A percentile compares a stretch with the other conserved stretches of the same genome.
phyloP scores from a whole-genome alignment of 2,113 vertebrate species.

The Notarius quadriscutis region DNA sequence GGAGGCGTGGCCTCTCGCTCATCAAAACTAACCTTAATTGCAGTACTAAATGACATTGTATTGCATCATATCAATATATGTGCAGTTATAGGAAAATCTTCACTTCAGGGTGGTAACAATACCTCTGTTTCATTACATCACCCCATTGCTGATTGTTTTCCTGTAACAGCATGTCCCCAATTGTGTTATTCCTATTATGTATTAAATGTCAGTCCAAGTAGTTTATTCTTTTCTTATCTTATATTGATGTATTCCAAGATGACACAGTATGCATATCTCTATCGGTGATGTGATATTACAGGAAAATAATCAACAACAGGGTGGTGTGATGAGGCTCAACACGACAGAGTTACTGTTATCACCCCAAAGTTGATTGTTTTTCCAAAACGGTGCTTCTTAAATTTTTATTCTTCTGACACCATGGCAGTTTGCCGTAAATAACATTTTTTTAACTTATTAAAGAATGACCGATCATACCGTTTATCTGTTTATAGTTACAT shows the following conservation, averaged over 20 bases:
- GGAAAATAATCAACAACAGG: no score
- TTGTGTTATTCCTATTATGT: no score
- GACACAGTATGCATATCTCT: no score
- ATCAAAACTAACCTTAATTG: neutral
- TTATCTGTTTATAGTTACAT: neutral
- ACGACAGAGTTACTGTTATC: no score
- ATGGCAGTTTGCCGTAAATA: no score
- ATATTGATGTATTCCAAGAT: no score
- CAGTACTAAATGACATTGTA: neutral
- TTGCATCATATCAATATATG: neutral
- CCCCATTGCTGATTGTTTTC: neutral
- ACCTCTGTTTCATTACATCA: neutral
- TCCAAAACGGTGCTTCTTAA: neutral
- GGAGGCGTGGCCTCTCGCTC: neutral
- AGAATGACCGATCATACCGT: neutral
- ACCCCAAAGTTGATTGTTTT: no score
- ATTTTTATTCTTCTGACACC: neutral
- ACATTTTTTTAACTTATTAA: no score
- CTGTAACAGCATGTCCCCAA: neutral
- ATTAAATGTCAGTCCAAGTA: no score
- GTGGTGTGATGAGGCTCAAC: no score
- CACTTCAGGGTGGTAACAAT: neutral
- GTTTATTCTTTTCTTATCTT: no score
- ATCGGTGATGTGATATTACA: no score
- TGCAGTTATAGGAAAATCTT: neutral